phyloP scores from a whole-genome alignment of 2,888 invertebrate species.

The Nezara viridula region DNA sequence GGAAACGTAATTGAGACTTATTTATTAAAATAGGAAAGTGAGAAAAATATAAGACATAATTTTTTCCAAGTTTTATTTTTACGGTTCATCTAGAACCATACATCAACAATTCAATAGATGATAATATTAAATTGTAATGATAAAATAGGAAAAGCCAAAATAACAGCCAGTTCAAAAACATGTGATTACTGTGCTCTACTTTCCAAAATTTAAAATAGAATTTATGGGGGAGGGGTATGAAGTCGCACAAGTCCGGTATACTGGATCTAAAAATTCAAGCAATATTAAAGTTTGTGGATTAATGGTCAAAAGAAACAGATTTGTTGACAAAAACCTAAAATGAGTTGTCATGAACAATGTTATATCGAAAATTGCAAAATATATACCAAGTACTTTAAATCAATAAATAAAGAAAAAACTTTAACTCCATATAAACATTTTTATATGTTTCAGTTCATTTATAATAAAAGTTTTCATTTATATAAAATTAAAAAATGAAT shows the following conservation, averaged over 20 bases:
- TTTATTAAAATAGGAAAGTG: too few species aligned
- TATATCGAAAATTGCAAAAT: too few species aligned
- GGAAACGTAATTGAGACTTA: too few species aligned
- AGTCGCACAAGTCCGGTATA: neutral
- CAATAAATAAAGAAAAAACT: neutral
- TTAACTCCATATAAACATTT: neutral
- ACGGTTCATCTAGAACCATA: too few species aligned
- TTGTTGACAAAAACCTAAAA: neutral
- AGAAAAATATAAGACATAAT: too few species aligned
- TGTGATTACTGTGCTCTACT: slow-evolving; percentile 16
- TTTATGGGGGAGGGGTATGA: neutral
- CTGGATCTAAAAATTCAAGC: neutral
- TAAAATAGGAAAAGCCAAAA: neutral
- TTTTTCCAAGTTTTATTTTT: too few species aligned
- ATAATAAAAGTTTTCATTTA: too few species aligned
- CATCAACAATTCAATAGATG: neutral
- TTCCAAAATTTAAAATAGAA: slow-evolving; percentile 39
- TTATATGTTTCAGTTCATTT: too few species aligned
- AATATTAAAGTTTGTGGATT: neutral
- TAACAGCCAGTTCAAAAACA: slow-evolving; percentile 8
- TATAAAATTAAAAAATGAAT: too few species aligned
- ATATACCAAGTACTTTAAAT: neutral
- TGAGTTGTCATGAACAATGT: neutral
- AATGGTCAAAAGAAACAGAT: neutral
- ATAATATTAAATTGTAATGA: neutral